Base-by-base conservation (phyloP, 92 coral and sea anemone species). In the Parazoanthus darwini region DNA sequence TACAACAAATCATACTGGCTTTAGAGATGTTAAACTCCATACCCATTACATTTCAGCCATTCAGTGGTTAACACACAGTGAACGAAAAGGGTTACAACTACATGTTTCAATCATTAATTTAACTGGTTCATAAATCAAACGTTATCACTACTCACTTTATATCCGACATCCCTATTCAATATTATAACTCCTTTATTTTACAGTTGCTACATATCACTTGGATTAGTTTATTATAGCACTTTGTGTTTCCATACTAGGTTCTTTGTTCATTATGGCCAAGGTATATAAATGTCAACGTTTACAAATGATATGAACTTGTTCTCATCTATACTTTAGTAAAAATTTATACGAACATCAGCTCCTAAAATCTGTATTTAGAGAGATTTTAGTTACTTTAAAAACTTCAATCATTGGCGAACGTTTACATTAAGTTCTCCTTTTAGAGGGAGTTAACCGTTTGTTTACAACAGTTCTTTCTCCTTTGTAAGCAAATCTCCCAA, bases 401-500 rank as follows among this genome's bases (percentile, higher is more conserved):
- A 76, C 10, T 76, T 39, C 25, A 18, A 22, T 26, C n/a, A 4
- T 4, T 50, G 14, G 46, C 80, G 16, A 51, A 16, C 15, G 13
- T 26, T 50, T 43, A 42, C 35, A 13, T 50, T 79, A 54, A 29
- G 18, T 74, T 14, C 48, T n/a, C 38, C 63, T 18, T 16, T 79
- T 48, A 56, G 70, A 1, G 83, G 83, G 83, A 79, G 83, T n/a
- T 5, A 54, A 79, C 83, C 83, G 83, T 79, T 54, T 79, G 43
- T 79, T 79, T 79, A 79, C 83, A 79, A 79, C 83, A 79, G 83
- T 79, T 54, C 63, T 26, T 54, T 25, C 67, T 79, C 38, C n/a
- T 48, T 54, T 51, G 68, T n/a, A 50, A 20, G 67, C n/a, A 33
- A 54, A 78, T 56, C 22, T 14, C 38, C 67, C 68, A 9, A 33